phyloP scores from a whole-genome alignment of 2,797 vertebrate genomes.

The Limnodromus scolopaceus region DNA sequence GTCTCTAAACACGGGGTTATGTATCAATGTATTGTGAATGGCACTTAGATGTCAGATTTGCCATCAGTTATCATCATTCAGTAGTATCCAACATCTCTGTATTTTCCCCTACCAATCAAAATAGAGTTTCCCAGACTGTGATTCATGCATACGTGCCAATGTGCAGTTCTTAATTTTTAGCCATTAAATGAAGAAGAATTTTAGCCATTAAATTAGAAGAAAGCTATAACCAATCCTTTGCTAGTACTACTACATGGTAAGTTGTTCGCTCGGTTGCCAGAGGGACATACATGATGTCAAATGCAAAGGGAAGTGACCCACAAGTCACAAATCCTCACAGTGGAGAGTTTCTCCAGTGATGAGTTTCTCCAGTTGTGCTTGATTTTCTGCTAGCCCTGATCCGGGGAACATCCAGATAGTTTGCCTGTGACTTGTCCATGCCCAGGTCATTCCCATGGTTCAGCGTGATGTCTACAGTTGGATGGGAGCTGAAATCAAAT shows the following conservation, averaged over 20 bases:
- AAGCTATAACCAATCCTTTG: not conserved
- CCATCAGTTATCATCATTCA: conserved; percentile 36
- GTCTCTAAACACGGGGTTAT: conserved; percentile 69
- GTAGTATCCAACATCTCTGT: not conserved
- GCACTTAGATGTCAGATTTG: conserved; percentile 51
- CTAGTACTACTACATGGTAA: not conserved
- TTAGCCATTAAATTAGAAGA: not conserved
- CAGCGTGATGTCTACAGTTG: not conserved
- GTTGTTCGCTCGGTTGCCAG: not conserved
- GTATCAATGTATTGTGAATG: conserved; percentile 56
- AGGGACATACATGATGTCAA: not conserved
- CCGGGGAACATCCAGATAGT: not conserved
- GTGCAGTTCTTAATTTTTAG: not conserved
- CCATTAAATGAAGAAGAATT: not conserved
- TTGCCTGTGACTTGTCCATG: not conserved
- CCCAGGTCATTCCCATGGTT: not conserved
- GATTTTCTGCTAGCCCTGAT: not conserved
- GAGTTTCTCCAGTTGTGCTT: not conserved
- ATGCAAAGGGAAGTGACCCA: not conserved
- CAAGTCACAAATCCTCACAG: not conserved
- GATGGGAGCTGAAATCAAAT: not conserved
- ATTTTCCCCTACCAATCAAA: conserved; percentile 33
- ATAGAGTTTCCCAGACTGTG: not conserved
- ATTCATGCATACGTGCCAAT: not conserved
- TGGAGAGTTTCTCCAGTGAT: not conserved